A percentile compares a stretch with the other conserved stretches of the same genome.
These are phyloP conservation scores for Sinohyriopsis cumingii DNA, from an alignment of 2,888 invertebrate species.

Conservation along the genomic window DNA sequence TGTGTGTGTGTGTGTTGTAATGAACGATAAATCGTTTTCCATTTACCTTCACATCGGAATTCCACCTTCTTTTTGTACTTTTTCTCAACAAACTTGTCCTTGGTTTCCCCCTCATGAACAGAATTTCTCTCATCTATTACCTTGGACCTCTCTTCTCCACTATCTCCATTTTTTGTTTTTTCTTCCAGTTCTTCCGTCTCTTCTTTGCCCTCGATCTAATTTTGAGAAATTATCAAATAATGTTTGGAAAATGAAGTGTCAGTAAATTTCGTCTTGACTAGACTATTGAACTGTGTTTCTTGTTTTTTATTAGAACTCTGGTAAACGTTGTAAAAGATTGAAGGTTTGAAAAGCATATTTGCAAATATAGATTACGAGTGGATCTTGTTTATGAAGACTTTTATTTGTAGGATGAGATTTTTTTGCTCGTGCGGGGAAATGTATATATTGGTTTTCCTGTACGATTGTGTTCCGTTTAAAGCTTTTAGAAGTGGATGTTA, in stretches of 20 bases:
- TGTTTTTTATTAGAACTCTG: not conserved
- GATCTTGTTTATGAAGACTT: no score
- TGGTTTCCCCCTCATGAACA: constrained; percentile 6
- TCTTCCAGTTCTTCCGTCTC: constrained; percentile 34
- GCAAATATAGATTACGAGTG: no score
- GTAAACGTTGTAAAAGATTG: no score
- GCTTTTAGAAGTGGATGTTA: no score
- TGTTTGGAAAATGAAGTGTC: not conserved
- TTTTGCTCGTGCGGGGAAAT: no score
- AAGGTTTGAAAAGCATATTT: no score
- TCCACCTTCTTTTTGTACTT: constrained; percentile 57
- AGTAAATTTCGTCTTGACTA: no score
- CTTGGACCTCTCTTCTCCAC: constrained; percentile 9
- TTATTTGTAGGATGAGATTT: no score
- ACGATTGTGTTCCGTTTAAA: no score
- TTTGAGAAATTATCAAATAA: constrained; percentile 10
- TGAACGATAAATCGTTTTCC: not conserved
- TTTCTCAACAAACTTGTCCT: constrained; percentile 38
- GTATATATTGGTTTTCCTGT: no score
- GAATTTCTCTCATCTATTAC: constrained; percentile 23
- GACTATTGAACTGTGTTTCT: no score
- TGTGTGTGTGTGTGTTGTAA: no score
- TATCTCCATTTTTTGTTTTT: constrained; percentile 41
- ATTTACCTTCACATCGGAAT: constrained; percentile 58
- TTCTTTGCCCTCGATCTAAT: constrained; percentile 21